These are phyloP conservation scores for Sebastes trivittatus DNA, from an alignment of 2,797 vertebrate species.

Conservation along the genomic window DNA sequence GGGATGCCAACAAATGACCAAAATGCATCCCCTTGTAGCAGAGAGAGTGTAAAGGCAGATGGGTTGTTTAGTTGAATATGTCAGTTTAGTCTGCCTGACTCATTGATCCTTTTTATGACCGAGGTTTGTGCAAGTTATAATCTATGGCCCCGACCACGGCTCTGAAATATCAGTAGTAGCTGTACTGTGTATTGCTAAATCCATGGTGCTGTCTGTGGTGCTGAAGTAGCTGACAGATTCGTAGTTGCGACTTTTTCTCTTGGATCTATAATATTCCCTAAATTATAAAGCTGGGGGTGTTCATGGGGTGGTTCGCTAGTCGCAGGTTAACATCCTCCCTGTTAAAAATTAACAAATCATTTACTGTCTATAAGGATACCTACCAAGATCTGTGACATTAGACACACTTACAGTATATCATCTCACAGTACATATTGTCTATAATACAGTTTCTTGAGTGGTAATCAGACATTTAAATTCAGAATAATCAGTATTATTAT, in stretches of 20 bases:
- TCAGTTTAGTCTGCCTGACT: no score
- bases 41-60: accelerated
- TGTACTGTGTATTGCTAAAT: neutral
- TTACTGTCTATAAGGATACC: no score
- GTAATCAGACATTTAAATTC: neutral
- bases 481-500: neutral
- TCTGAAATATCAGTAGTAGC: no score
- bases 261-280: neutral
- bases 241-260: neutral
- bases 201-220: neutral
- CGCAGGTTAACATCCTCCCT: no score
- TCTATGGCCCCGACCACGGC: no score
- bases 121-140: no score
- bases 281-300: neutral
- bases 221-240: neutral
- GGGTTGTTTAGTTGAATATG: no score
- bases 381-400: no score
- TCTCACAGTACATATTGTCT: neutral
- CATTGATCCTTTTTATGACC: no score
- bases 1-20: no score
- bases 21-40: neutral
- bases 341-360: no score
- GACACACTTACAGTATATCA: no score
- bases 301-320: neutral
- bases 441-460: neutral